Evolutionary conservation across 1,140 invertebrate species (phyloP), one percentile per base, ranked within the genome.

Genomic region (Drosophila bipectinata): DNA sequence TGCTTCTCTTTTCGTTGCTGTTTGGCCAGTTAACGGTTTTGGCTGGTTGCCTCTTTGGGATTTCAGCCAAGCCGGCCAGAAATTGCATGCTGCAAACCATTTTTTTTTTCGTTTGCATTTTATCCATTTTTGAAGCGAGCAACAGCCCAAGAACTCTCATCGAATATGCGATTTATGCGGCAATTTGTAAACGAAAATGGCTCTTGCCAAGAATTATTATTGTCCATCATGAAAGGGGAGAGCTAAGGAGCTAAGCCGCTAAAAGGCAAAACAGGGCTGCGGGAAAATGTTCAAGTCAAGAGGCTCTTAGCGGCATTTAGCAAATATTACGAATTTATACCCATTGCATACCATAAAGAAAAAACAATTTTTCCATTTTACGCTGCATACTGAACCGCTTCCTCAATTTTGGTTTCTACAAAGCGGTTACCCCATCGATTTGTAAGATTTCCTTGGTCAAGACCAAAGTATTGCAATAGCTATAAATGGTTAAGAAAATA

Each of bases 151-250:
- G 64, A 83, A 82, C 83, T 88, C 79, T 88, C 83, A 89, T 88
- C 84, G 79, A 89, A 88, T 88, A 89, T 88, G 84, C 83, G 84
- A 88, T 88, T 88, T 88, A 88, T 88, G 83, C 83, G 84, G 83
- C 83, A 88, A 88, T 88, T 88, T 88, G 83, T 88, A 88, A 88
- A 88, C 83, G 83, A 87, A 88, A 88, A 88, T 88, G 83, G 84
- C 72, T 88, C 81, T 89, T 89, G 83, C 84, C 83, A 87, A 87
- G 83, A 87, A 88, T 89, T 88, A 88, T 88, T 88, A 88, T 89
- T 88, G 84, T 88, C 84, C 84, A 88, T 88, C 83, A 88, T 89
- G 79, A 69, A 59, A 58, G 55, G 59, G 63, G 48, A 59, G 63
- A 69, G 67, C 51, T 18, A 57, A 63, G 55, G 54, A 63, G 82